Evolutionary conservation across 2,797 vertebrate species (phyloP), one percentile per base, ranked within the genome.

Genomic region (Leptatherina wallacei): DNA sequence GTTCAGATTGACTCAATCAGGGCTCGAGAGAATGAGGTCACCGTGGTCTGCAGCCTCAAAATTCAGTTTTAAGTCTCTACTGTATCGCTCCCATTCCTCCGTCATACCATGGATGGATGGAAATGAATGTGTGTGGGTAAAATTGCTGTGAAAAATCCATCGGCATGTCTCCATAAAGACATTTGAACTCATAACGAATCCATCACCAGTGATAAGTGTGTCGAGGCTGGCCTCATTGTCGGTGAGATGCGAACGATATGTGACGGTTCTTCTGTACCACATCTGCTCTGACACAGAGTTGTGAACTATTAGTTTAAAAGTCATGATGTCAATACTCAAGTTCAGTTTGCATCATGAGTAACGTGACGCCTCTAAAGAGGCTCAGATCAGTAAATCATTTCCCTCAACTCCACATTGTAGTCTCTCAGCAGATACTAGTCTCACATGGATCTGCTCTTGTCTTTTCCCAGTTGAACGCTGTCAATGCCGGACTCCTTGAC

Each of bases 401-500:
- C 42, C 6, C 42, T 44, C 3, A 44, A 6, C 16, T 18, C 18
- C 1, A 16, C 16, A 44, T 1, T 42, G 14, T 20, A 18, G 42
- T 16, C 42, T 40, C 13, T 44, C 16, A 44, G 42, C 42, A 18
- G 42, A 20, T 44, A 44, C 5, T 44, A 20, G n/a, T 64, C 27
- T 60, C 1, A n/a, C 40, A 22, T 35, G 40, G 24, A 63, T 13
- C 18, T 44, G 8, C 9, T 57, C 12, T 5, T 24, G 0, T 82
- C 2, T 65, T 10, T 49, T 14, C 71, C 49, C 32, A 75, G 73
- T 29, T 57, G 14, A 24, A 54, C 56, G n/a, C 58, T 22, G 12
- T 83, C 47, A 0, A 86, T 79, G 82, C 77, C 61, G 78, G 55
- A 79, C 64, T 65, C 24, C 22, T 36, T 33, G 58, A 66, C 38